Evolutionary conservation across 2,797 vertebrate genomes (phyloP), one percentile per base, ranked within the genome.

Genomic region (Tragopan temminckii): DNA sequence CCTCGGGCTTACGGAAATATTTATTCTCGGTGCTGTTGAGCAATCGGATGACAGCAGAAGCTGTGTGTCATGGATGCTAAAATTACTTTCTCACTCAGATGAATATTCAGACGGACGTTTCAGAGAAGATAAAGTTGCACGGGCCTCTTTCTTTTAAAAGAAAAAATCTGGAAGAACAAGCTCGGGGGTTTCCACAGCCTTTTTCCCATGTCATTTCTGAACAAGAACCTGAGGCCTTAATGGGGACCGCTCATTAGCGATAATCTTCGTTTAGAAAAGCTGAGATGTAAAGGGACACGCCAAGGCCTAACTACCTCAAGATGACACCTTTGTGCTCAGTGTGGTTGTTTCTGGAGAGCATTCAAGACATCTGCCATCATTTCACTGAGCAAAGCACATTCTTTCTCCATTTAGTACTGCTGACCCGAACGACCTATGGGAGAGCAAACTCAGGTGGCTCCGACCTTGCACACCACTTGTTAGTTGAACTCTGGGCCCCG

Each of bases 171-270:
- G 92, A 94, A 95, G 95, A 96, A 89, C 89, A 90, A 89, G 74
- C 69, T 63, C 4, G 97, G 98, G 97, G 94, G 79, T 98, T 98
- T 98, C 97, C 98, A 90, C 17, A 46, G 57, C 14, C 80, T 92
- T 95, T 97, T 95, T 97, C 94, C 97, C 96, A 91, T 90, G 96
- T 92, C 92, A 87, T 66, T 93, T 36, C 27, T 96, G 95, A 93
- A 95, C 90, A 93, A 92, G 91, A 88, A 89, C 68, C 63, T 78
- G 92, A 96, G 33, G 52, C 68, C 29, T 74, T 86, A 63, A 1
- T 45, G 61, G 43, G 66, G 33, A 92, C 89, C 88, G 76, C 66
- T 94, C 79, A 89, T 63, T 88, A 89, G 70, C 4, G 5, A 89
- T 85, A 80, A 77, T 92, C 82, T 90, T 64, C 52, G 55, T 72